Percentiles rank a stretch among this genome's conserved stretches.
phyloP scores from a whole-genome alignment of 2,113 vertebrate species.

The Spheniscus mendiculus region DNA sequence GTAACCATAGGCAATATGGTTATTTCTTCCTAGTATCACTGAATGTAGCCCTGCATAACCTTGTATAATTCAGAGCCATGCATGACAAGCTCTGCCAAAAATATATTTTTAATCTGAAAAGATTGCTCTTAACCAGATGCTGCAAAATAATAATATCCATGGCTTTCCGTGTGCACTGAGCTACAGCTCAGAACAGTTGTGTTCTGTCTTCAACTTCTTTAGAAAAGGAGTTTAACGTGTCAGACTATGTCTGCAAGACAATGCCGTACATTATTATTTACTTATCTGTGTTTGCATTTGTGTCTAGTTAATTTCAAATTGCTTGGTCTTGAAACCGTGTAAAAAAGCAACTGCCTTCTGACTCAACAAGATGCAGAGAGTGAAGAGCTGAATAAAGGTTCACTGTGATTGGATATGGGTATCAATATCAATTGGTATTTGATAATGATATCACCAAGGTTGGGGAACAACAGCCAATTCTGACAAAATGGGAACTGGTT shows the following conservation, averaged over 20 bases:
- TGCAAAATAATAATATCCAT: not conserved
- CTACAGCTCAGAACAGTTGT: not conserved
- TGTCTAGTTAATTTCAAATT: not conserved
- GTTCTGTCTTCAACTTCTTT: not conserved
- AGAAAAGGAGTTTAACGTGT: not conserved
- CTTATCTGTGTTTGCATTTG: slow-evolving; percentile 10
- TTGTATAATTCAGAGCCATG: not conserved
- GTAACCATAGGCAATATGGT: not conserved
- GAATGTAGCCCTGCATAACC: not conserved
- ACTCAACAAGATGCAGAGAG: not conserved
- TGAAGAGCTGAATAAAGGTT: not conserved
- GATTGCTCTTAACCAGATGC: not conserved
- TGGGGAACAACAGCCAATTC: not conserved
- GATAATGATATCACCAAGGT: not conserved
- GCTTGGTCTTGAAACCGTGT: not conserved
- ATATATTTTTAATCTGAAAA: not conserved
- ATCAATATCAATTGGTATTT: not conserved
- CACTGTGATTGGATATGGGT: not conserved
- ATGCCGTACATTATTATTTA: not conserved
- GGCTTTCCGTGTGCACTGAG: not conserved
- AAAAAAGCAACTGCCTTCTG: not conserved
- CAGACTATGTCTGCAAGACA: not conserved
- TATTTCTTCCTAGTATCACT: not conserved
- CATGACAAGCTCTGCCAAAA: not conserved
- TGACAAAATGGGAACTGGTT: not conserved